Evolutionary conservation across 2,888 invertebrate species (phyloP), one percentile per base, ranked within the genome.

Genomic region (Lasioglossum figueresi): DNA sequence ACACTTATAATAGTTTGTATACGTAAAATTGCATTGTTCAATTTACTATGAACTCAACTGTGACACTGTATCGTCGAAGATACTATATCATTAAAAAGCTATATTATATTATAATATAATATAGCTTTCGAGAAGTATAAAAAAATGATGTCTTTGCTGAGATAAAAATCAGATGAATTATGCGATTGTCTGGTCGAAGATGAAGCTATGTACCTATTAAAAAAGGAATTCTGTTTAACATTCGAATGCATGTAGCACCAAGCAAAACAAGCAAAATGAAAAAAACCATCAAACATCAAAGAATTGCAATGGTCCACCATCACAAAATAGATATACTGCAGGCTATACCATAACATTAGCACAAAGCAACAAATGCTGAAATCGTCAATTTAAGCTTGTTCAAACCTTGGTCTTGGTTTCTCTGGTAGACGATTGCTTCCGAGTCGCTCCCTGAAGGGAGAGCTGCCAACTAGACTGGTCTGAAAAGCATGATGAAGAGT

Each of bases 341-440:
- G 83, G 87, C 91, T 86, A 89, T 84, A 84, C 23, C 68, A 79
- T 88, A 83, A 91, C 86, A 88, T 83, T 79, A 84, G 88, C 88
- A 85, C 37, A 84, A 91, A 91, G 89, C 90, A 82, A 87, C 82
- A 88, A 88, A 40, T 84, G 88, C 79, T 80, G 86, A 82, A 85
- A 84, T 86, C 83, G 81, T 84, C 83, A 88, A 87, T 85, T 79
- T 89, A 91, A 89, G 86, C 86, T 90, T 89, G 73, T 88, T 96
- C 96, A 95, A 96, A 98, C 97, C 98, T 97, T 95, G 98, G 98
- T 95, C 98, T 96, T 85, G 96, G 96, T 93, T 97, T 96, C 95
- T 98, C 98, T 90, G 97, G 97, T 93, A 98, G 96, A 85, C 98
- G 97, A 95, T 98, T 98, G 96, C 98, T 98, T 95, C 98, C 98